phyloP scores from a whole-genome alignment of 1,140 invertebrate genomes.

The Elymnias hypermnestra region DNA sequence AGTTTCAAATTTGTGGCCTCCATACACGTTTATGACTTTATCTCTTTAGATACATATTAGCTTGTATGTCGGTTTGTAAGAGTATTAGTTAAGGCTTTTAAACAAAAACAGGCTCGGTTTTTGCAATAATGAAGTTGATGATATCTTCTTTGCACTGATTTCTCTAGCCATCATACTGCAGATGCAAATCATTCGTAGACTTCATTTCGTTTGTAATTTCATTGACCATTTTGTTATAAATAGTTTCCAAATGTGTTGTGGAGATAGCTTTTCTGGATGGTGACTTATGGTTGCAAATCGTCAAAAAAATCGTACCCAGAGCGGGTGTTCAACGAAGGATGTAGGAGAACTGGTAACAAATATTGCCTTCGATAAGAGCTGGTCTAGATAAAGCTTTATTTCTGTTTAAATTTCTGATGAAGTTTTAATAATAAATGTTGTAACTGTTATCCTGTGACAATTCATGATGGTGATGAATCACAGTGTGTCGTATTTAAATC shows the following conservation, averaged over 20 bases:
- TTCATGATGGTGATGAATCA: no score
- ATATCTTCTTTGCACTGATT: conserved; percentile 24
- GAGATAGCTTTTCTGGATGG: conserved; percentile 21
- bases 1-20: conserved; percentile 21
- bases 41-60: conserved; percentile 21
- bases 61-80: conserved; percentile 17
- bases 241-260: conserved; percentile 18
- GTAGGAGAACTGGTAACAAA: conserved; percentile 20
- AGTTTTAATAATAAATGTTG: no score
- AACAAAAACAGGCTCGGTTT: conserved; percentile 17
- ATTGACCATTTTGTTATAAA: conserved; percentile 9
- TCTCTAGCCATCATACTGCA: conserved; percentile 23
- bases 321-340: conserved; percentile 23
- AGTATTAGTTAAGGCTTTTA: conserved; percentile 21
- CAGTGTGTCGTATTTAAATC: no score
- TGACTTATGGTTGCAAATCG: conserved; percentile 22
- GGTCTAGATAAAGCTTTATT: conserved; percentile 2
- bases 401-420: neutral
- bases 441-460: no score
- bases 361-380: conserved; percentile 20
- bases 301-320: conserved; percentile 24
- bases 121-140: conserved; percentile 21
- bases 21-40: conserved; percentile 22
- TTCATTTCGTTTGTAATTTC: conserved; percentile 6
- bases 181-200: conserved; percentile 13